Conservation (phyloP, 1,140 invertebrate genomes). For the Apis mellifera region DNA sequence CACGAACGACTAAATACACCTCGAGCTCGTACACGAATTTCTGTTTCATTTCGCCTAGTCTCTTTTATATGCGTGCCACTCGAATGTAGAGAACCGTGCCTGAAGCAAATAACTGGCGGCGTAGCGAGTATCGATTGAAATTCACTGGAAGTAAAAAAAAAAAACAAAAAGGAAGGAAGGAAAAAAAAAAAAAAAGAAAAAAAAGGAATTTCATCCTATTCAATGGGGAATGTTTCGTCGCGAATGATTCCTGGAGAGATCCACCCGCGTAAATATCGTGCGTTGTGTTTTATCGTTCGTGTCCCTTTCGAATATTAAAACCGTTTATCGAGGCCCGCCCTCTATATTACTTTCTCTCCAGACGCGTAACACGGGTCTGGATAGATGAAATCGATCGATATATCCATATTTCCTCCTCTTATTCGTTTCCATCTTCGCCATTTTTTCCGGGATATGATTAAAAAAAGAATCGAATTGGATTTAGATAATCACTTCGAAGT, state of each 20-base stretch:
- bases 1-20: not conserved
- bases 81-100: conserved; percentile 11
- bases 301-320: conserved; percentile 35
- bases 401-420: not conserved
- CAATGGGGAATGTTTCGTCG: not conserved
- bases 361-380: conserved; percentile 1
- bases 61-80: not conserved
- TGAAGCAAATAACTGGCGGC: conserved; percentile 21
- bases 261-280: not conserved
- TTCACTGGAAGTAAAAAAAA: not conserved
- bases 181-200: too few relatives aligned
- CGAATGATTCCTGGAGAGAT: not conserved
- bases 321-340: conserved; percentile 16
- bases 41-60: conserved; percentile 7
- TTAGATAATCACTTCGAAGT: too few relatives aligned
- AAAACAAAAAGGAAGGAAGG: too few relatives aligned
- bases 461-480: too few relatives aligned
- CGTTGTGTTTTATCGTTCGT: conserved; percentile 12
- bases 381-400: not conserved
- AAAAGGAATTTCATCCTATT: not conserved
- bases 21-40: conserved; percentile 1
- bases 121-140: conserved; percentile 35
- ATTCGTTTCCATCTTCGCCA: too few relatives aligned
- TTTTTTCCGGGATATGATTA: too few relatives aligned
- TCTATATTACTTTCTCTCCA: not conserved